Evolutionary conservation across 1,140 invertebrate genomes (phyloP).

Genomic region (Drosophila orena): DNA sequence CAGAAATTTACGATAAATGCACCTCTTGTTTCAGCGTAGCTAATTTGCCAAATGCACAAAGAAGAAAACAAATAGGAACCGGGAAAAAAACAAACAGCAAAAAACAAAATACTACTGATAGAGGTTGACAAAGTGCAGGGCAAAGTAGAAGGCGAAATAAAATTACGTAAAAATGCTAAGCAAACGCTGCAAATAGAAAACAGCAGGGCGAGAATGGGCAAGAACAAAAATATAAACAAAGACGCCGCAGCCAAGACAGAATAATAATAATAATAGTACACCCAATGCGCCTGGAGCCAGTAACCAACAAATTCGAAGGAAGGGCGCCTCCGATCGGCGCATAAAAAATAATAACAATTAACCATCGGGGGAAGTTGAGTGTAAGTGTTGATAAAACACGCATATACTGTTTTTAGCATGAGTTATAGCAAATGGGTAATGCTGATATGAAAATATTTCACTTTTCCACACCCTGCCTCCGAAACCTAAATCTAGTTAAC

Average conservation of each 20-base stretch:
- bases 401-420: conserved; percentile 11
- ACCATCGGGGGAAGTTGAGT: conserved; percentile 4
- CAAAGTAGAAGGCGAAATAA: conserved; percentile 40
- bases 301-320: conserved; percentile 33
- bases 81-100: background rate
- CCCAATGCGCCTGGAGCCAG: conserved; percentile 26
- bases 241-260: conserved; percentile 19
- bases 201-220: background rate
- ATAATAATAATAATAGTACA: conserved; percentile 29
- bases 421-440: conserved; percentile 26
- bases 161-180: conserved; percentile 69
- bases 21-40: conserved; percentile 44
- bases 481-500: background rate
- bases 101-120: conserved; percentile 4
- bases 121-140: conserved; percentile 53
- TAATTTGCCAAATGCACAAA: conserved; percentile 63
- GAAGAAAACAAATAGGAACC: background rate
- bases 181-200: conserved; percentile 33
- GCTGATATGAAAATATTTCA: conserved; percentile 16
- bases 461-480: conserved; percentile 9
- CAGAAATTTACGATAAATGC: conserved; percentile 35
- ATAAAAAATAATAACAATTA: background rate
- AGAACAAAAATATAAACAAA: conserved; percentile 52
- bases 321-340: conserved; percentile 9
- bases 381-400: conserved; percentile 14